Percentiles rank a stretch among this genome's conserved stretches.
These are phyloP conservation scores for Drosophila sproati DNA, from an alignment of 1,140 invertebrate genomes.

Conservation along the genomic window DNA sequence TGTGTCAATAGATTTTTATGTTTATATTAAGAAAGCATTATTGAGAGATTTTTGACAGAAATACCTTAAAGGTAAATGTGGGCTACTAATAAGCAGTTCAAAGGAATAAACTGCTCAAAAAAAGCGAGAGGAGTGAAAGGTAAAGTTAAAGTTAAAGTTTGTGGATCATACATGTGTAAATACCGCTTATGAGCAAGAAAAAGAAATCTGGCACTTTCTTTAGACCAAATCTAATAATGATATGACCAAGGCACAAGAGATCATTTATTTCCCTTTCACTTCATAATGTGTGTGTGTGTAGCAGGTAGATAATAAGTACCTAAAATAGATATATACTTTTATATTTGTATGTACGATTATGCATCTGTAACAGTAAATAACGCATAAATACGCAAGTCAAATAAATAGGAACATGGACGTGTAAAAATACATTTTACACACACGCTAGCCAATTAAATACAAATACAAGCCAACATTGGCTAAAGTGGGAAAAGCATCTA, in stretches of 20 bases:
- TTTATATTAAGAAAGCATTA: background rate
- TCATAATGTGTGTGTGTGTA: background rate
- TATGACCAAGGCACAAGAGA: conserved; percentile 35
- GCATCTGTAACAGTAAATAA: conserved; percentile 3
- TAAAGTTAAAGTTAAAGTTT: conserved; percentile 10
- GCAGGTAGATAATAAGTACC: no score
- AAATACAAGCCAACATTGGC: conserved; percentile 30
- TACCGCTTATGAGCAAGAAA: conserved; percentile 29
- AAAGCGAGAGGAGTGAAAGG: conserved; percentile 29
- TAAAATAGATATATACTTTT: conserved; percentile 8
- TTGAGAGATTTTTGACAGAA: background rate
- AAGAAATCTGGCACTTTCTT: conserved; percentile 52
- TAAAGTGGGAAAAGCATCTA: conserved; percentile 51
- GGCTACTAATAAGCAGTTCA: background rate
- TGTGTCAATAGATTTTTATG: background rate
- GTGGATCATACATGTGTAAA: conserved; percentile 16
- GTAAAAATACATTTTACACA: conserved; percentile 34
- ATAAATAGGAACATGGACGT: conserved; percentile 19
- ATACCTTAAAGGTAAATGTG: background rate
- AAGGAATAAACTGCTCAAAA: background rate
- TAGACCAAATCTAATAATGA: conserved; percentile 36
- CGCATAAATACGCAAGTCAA: conserved; percentile 15
- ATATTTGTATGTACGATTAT: conserved; percentile 7
- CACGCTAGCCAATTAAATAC: conserved; percentile 51
- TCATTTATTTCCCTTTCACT: conserved; percentile 61